Conservation (phyloP, 2,888 invertebrate genomes). For the Enchytraeus crypticus region DNA sequence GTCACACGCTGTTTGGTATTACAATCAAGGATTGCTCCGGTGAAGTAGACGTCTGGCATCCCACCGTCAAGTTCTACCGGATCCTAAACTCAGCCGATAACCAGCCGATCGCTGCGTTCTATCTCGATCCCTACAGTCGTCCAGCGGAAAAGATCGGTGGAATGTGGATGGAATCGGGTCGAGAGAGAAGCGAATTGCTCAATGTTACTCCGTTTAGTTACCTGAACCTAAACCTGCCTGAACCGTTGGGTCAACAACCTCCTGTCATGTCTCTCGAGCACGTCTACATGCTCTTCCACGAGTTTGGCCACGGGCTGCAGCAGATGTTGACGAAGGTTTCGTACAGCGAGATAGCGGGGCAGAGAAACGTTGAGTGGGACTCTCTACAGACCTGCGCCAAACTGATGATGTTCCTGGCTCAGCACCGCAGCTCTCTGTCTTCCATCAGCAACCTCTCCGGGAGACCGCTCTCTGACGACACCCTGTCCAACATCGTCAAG, state of each 20-base stretch:
- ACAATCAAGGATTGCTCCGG: conserved; percentile 52
- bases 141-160: conserved; percentile 60
- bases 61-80: conserved; percentile 70
- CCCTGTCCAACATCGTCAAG: neutral
- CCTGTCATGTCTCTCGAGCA: conserved; percentile 68
- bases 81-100: conserved; percentile 6
- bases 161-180: conserved; percentile 71
- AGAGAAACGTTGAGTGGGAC: conserved; percentile 87
- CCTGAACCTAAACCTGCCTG: conserved; percentile 72
- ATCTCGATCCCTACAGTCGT: conserved; percentile 68
- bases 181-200: conserved; percentile 57
- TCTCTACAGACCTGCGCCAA: conserved; percentile 57
- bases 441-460: conserved; percentile 58
- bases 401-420: conserved; percentile 47
- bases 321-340: conserved; percentile 72
- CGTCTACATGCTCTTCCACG: conserved; percentile 66
- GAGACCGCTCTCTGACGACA: neutral
- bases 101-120: conserved; percentile 66
- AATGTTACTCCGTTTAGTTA: conserved; percentile 66
- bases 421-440: conserved; percentile 49
- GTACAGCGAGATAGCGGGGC: conserved; percentile 74
- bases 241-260: conserved; percentile 58
- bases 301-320: conserved; percentile 79
- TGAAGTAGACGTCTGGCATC: conserved; percentile 70
- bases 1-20: conserved; percentile 66